Evolutionary conservation across 2,113 vertebrate species (phyloP).

Genomic region (Coptodon bakossiorum): DNA sequence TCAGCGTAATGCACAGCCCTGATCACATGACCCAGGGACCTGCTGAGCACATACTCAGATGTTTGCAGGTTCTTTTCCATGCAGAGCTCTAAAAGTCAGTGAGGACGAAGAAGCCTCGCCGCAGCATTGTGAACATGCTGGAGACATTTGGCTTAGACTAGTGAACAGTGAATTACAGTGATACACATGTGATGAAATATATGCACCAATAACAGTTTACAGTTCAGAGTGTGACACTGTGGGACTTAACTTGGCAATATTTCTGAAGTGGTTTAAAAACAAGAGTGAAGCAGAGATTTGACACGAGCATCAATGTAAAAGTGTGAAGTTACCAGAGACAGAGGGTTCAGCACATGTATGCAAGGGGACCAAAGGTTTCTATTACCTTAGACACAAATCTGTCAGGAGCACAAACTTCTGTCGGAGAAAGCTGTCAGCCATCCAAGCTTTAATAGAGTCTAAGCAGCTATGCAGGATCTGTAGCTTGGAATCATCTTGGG

Average conservation of each 20-base stretch:
- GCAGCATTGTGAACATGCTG: background rate
- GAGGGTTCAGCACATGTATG: accelerated
- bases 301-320: background rate
- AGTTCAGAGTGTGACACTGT: background rate
- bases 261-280: background rate
- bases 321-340: background rate
- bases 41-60: accelerated
- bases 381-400: accelerated
- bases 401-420: background rate
- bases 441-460: background rate
- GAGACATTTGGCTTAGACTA: background rate
- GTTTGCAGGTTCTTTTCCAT: background rate
- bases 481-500: background rate
- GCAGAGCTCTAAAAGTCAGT: background rate
- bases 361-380: background rate
- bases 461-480: background rate
- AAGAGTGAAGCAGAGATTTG: background rate
- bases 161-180: background rate
- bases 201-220: background rate
- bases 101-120: background rate
- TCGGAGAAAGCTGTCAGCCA: background rate
- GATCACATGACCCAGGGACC: background rate
- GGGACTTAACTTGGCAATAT: background rate
- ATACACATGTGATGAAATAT: background rate
- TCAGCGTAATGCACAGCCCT: accelerated